Percentiles rank a stretch among this genome's conserved stretches.
phyloP scores from a whole-genome alignment of 1,140 invertebrate species.

The Panagrolaimus sp. region DNA sequence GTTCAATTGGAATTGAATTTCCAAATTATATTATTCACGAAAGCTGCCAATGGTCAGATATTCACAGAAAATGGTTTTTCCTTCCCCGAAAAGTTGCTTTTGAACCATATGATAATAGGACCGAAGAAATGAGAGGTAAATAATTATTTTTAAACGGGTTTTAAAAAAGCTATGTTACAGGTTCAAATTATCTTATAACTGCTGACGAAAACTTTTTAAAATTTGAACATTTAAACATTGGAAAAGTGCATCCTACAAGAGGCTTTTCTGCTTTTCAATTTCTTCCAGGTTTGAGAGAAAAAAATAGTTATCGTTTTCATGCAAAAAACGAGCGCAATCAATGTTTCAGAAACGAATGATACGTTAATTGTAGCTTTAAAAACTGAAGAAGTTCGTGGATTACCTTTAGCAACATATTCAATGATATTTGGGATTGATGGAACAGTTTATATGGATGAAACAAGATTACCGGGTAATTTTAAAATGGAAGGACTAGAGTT shows the following conservation, averaged over 20 bases:
- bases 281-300: constrained; percentile 67
- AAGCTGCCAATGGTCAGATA: constrained; percentile 78
- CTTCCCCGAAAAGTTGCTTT: constrained; percentile 72
- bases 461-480: constrained; percentile 69
- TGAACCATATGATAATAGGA: constrained; percentile 76
- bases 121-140: constrained; percentile 64
- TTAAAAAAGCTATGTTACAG: constrained; percentile 70
- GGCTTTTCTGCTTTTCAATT: constrained; percentile 98
- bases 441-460: constrained; percentile 74
- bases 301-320: no score
- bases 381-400: constrained; percentile 82
- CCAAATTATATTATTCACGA: constrained; percentile 94
- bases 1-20: constrained; percentile 66
- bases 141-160: neutral
- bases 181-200: constrained; percentile 80
- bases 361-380: constrained; percentile 82
- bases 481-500: constrained; percentile 99
- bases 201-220: constrained; percentile 74
- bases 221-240: constrained; percentile 65
- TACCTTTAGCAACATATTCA: constrained; percentile 76
- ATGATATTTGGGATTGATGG: constrained; percentile 79
- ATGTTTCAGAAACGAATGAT: constrained; percentile 68
- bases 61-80: constrained; percentile 83
- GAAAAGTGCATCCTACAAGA: constrained; percentile 69
- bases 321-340: neutral